These are phyloP conservation scores for Polydrusus pterygomalis DNA, from an alignment of 2,888 invertebrate species.

Conservation along the genomic window DNA sequence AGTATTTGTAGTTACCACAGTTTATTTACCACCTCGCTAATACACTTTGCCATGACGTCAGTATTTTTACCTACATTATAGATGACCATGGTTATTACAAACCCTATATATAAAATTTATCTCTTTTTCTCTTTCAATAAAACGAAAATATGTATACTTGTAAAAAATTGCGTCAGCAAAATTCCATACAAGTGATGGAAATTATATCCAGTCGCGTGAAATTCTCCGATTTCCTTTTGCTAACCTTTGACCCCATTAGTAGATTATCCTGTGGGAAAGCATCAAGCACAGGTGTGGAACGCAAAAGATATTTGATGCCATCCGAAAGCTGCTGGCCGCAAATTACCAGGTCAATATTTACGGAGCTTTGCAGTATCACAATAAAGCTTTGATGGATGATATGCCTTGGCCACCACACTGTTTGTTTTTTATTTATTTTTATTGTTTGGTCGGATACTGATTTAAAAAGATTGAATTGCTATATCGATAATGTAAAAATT, in stretches of 20 bases:
- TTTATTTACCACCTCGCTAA: no score
- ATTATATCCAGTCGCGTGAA: conserved; percentile 13
- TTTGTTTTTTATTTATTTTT: conserved; percentile 22
- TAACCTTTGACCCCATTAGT: conserved; percentile 43
- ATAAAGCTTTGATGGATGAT: conserved; percentile 32
- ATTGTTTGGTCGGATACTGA: neutral
- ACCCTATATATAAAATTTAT: neutral
- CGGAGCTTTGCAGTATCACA: neutral
- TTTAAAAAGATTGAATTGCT: neutral
- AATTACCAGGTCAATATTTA: conserved; percentile 38
- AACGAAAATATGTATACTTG: neutral
- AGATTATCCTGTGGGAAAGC: conserved; percentile 47
- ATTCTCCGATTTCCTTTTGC: conserved; percentile 28
- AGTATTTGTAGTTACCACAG: no score
- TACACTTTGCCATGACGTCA: no score
- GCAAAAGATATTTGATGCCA: conserved; percentile 40
- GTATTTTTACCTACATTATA: no score
- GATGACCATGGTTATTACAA: neutral
- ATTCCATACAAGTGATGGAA: conserved; percentile 2
- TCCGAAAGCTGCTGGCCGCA: conserved; percentile 33
- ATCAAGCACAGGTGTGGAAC: conserved; percentile 49
- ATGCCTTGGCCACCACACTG: conserved; percentile 1
- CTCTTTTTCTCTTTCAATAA: neutral
- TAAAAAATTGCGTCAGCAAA: neutral
- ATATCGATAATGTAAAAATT: no score